A percentile compares a stretch with the other conserved stretches of the same genome.
Evolutionary conservation across 2,888 invertebrate genomes (phyloP).

Genomic region (Clusia tigrina): DNA sequence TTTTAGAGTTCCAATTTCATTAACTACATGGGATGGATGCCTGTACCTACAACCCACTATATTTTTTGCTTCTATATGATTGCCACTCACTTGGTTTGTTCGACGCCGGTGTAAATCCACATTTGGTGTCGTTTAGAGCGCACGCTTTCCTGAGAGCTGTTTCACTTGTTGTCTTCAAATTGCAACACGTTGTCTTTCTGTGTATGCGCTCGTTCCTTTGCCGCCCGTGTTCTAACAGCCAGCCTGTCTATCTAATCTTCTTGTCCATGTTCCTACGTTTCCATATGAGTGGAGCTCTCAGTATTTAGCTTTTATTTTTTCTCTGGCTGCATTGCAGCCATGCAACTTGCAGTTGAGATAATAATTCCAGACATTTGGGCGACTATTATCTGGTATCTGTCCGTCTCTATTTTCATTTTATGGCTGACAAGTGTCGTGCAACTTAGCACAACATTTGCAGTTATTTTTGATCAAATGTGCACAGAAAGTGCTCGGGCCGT

Average conservation of each 20-base stretch:
- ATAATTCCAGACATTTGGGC: slow-evolving; percentile 39
- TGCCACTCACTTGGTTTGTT: too few relatives aligned
- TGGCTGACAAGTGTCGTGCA: slow-evolving; percentile 8
- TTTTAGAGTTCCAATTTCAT: too few relatives aligned
- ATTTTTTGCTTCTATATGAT: too few relatives aligned
- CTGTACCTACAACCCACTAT: too few relatives aligned
- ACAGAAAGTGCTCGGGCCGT: background rate
- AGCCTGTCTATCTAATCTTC: background rate
- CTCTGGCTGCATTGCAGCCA: background rate
- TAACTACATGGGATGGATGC: too few relatives aligned
- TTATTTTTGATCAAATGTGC: background rate
- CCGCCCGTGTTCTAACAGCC: background rate
- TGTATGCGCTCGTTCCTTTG: too few relatives aligned
- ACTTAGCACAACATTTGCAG: background rate
- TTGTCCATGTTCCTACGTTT: background rate
- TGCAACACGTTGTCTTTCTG: too few relatives aligned
- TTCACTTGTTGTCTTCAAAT: too few relatives aligned
- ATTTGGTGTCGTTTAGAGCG: too few relatives aligned
- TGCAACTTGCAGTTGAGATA: slow-evolving; percentile 14
- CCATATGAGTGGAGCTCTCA: too few relatives aligned
- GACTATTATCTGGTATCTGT: slow-evolving; percentile 29
- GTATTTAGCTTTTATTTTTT: background rate
- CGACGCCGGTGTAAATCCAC: too few relatives aligned
- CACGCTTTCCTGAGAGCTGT: too few relatives aligned
- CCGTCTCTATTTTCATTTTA: slow-evolving; percentile 15